phyloP scores from a whole-genome alignment of 2,797 vertebrate species.

The Gymnoscopelus microlampas region DNA sequence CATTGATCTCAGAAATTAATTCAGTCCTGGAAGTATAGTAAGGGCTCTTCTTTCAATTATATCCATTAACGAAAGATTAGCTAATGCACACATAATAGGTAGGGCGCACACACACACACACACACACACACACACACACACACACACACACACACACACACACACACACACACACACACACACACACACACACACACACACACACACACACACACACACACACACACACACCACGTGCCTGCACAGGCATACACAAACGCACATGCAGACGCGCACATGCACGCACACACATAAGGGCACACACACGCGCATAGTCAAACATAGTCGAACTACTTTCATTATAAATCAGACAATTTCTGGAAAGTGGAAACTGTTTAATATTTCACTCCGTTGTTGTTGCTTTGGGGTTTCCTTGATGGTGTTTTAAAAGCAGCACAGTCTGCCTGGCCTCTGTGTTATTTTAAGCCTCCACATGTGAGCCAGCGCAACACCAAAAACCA shows the following conservation, averaged over 20 bases:
- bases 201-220: neutral
- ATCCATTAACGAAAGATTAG: neutral
- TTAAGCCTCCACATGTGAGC: constrained; percentile 54
- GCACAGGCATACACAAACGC: neutral
- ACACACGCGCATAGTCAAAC: neutral
- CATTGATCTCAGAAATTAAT: too few species aligned
- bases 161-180: neutral
- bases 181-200: neutral
- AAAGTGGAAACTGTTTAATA: constrained; percentile 33
- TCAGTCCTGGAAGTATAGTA: too few species aligned
- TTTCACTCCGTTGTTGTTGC: constrained; percentile 46
- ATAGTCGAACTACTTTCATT: constrained; percentile 48
- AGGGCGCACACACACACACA: neutral
- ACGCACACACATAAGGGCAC: constrained; percentile 8
- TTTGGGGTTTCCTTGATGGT: constrained; percentile 56
- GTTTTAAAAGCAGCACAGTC: constrained; percentile 35
- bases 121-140: neutral
- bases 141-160: too few species aligned
- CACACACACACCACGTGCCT: neutral
- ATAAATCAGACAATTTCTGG: constrained; percentile 43
- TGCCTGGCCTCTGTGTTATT: constrained; percentile 64
- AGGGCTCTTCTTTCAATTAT: constrained; percentile 6
- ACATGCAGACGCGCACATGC: constrained; percentile 17
- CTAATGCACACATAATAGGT: neutral
- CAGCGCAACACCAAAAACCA: constrained; percentile 57